Percentiles rank a stretch among this genome's conserved stretches.
These are phyloP conservation scores for Priocnemis perturbator DNA, from an alignment of 2,888 invertebrate species.

Conservation along the genomic window DNA sequence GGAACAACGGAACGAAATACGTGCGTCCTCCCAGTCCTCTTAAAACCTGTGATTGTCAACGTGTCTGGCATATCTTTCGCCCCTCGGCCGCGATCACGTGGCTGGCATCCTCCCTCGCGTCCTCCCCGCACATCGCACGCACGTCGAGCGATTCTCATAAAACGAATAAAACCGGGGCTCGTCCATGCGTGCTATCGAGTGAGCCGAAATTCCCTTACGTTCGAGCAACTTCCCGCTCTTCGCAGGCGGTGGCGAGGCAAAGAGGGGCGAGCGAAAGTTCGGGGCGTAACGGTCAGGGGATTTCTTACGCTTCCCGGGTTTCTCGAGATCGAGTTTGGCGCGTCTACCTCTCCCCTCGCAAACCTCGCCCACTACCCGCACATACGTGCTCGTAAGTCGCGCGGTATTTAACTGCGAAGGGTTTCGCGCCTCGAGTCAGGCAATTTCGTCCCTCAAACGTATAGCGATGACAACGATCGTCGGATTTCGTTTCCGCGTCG, in stretches of 20 bases:
- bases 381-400: too few relatives aligned
- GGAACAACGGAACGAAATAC: too few relatives aligned
- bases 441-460: too few relatives aligned
- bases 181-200: conserved; percentile 52
- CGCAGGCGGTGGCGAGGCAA: conserved; percentile 21
- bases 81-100: conserved; percentile 13
- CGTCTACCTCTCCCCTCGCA: conserved; percentile 1
- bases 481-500: neutral
- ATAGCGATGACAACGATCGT: neutral
- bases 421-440: too few relatives aligned
- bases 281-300: conserved; percentile 1
- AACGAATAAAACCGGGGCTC: conserved; percentile 46
- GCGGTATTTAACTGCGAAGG: too few relatives aligned
- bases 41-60: conserved; percentile 32
- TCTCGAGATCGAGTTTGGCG: neutral
- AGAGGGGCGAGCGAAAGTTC: neutral
- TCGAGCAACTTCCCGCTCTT: conserved; percentile 30
- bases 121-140: too few relatives aligned
- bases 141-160: conserved; percentile 45
- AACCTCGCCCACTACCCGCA: too few relatives aligned
- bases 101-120: conserved; percentile 1
- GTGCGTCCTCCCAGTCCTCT: too few relatives aligned
- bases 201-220: conserved; percentile 53
- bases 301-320: conserved; percentile 5
- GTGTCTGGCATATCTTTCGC: conserved; percentile 47